Conservation (phyloP, 2,888 invertebrate species). For the Caradrina kadenii region DNA sequence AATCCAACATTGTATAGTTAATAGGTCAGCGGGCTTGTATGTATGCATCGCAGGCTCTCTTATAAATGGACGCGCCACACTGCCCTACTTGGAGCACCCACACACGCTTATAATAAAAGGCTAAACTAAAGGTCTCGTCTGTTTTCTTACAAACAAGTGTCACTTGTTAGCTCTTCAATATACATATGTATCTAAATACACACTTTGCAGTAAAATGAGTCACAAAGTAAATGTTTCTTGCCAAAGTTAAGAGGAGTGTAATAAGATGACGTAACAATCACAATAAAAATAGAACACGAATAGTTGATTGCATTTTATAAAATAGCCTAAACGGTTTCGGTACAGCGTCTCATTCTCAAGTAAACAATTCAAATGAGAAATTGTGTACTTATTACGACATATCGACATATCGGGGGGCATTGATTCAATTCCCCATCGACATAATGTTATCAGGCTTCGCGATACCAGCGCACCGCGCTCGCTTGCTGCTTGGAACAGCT, state of each 20-base stretch:
- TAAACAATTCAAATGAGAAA: no score
- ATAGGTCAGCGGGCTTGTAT: slow-evolving; percentile 29
- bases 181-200: not conserved
- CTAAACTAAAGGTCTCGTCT: slow-evolving; percentile 29
- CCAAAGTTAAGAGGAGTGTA: not conserved
- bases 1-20: slow-evolving; percentile 9
- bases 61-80: slow-evolving; percentile 22
- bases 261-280: not conserved
- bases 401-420: no score
- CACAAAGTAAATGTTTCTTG: not conserved
- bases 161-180: slow-evolving; percentile 14
- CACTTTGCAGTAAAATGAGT: slow-evolving; percentile 18
- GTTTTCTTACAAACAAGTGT: slow-evolving; percentile 8
- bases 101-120: slow-evolving; percentile 22
- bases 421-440: no score
- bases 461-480: slow-evolving; percentile 15
- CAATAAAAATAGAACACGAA: not conserved
- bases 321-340: no score
- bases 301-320: not conserved
- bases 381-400: no score
- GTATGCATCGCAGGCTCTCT: slow-evolving; percentile 10
- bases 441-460: not conserved
- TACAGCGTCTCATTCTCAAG: no score
- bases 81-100: slow-evolving; percentile 42
- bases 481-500: slow-evolving; percentile 48